Evolutionary conservation across 2,797 vertebrate species (phyloP), one percentile per base, ranked within the genome.

Genomic region (Callimico goeldii): DNA sequence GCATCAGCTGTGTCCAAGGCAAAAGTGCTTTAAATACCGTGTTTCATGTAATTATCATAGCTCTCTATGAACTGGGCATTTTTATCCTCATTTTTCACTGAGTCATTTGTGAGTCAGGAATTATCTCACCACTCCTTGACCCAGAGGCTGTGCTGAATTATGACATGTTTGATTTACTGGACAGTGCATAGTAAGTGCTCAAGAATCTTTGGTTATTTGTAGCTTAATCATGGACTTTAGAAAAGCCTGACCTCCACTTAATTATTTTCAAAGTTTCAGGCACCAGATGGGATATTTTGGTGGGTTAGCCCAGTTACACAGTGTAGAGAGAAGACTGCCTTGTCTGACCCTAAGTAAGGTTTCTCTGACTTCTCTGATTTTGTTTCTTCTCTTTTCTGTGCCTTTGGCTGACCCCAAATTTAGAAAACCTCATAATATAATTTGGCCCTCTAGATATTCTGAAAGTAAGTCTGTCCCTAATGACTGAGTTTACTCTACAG

Each of bases 401-500:
- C 55, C 67, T 95, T 95, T 92, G 64, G 72, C 48, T 96, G 86
- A 85, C 64, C 57, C 19, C 58, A 72, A 55, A 73, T 79, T 95
- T 72, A 95, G 73, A 95, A 95, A 96, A 67, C 12, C 52, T 94
- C 39, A 26, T 58, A 55, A 58, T 5, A 55, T 58, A 90, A 77
- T 61, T 55, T 91, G 83, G 19, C 41, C 48, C 36, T 91, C 87
- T 73, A 64, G 58, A 86, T 86, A 90, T 94, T 96, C 36, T 91
- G 57, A 94, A 75, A 95, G 88, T 72, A 43, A 81, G 36, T n/a
- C 15, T 88, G 33, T 83, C 67, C 46, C 73, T 88, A n/a, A 94
- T 64, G 77, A 85, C n/a, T 1, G 10, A 58, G 28, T 33, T 88
- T 50, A 24, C 20, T 77, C 1, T 28, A 22, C 48, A 41, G 12